Percentiles rank a stretch among this genome's conserved stretches.
Conservation (phyloP, 2,888 invertebrate genomes). For the Mantis religiosa region DNA sequence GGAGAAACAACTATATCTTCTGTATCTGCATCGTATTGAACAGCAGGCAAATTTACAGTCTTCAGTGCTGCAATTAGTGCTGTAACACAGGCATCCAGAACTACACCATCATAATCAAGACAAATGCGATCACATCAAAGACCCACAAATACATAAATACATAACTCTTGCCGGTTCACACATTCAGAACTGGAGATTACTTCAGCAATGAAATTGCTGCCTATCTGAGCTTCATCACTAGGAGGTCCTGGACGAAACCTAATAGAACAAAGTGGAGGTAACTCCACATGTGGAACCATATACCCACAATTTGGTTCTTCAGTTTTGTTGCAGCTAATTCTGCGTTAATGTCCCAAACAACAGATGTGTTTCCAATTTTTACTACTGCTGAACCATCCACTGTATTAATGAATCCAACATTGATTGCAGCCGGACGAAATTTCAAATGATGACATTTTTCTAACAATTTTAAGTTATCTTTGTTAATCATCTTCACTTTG, state of each 20-base stretch:
- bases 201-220: conserved; percentile 65
- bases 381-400: conserved; percentile 74
- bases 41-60: conserved; percentile 66
- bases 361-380: conserved; percentile 77
- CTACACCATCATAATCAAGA: conserved; percentile 78
- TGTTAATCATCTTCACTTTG: too few relatives aligned
- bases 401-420: conserved; percentile 57
- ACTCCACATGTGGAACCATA: conserved; percentile 75
- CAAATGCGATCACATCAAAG: conserved; percentile 79
- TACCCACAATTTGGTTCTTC: conserved; percentile 68
- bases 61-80: conserved; percentile 71
- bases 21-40: conserved; percentile 64
- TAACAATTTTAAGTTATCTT: too few relatives aligned
- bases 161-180: conserved; percentile 61
- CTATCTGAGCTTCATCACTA: conserved; percentile 74
- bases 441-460: too few relatives aligned
- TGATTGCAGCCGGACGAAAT: conserved; percentile 63
- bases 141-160: conserved; percentile 74
- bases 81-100: conserved; percentile 74
- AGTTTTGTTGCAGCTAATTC: conserved; percentile 71
- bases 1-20: conserved; percentile 61
- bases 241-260: conserved; percentile 75
- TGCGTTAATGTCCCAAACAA: conserved; percentile 81
- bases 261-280: conserved; percentile 72
- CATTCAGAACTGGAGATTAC: conserved; percentile 65